Evolutionary conservation across 2,113 vertebrate genomes (phyloP).

Genomic region (Dipodomys spectabilis): DNA sequence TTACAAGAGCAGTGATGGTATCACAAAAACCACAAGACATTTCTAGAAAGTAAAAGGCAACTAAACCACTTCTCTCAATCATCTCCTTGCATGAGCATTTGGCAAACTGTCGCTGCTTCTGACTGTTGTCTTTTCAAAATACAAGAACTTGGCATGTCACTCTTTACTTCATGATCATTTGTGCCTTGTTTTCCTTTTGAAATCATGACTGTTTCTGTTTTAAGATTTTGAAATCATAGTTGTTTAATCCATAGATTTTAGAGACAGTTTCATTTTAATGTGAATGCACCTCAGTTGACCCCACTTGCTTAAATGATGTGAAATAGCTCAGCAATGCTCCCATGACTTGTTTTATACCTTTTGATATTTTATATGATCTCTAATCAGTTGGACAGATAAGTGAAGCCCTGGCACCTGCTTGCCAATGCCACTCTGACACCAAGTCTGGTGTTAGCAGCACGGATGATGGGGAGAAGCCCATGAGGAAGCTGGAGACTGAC

Average conservation of each 20-base stretch:
- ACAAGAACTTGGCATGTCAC: slow-evolving; percentile 46
- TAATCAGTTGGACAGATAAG: slow-evolving; percentile 90
- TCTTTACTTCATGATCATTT: slow-evolving; percentile 10
- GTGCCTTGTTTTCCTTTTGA: slow-evolving; percentile 29
- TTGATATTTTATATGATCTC: slow-evolving; percentile 79
- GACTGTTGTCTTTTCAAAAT: slow-evolving; percentile 22
- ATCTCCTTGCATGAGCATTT: slow-evolving; percentile 55
- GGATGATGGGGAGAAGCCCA: slow-evolving; percentile 84
- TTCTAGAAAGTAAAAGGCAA: slow-evolving; percentile 39
- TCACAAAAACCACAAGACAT: slow-evolving; percentile 8
- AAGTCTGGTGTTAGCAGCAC: slow-evolving; percentile 85
- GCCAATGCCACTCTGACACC: slow-evolving; percentile 81
- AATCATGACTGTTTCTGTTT: slow-evolving; percentile 22
- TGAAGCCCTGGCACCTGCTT: slow-evolving; percentile 81
- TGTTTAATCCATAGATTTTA: slow-evolving; percentile 46
- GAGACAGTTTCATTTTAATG: slow-evolving; percentile 47
- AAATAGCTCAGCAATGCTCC: slow-evolving; percentile 12
- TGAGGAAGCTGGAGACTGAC: neutral
- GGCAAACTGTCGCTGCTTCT: slow-evolving; percentile 58
- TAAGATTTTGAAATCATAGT: neutral
- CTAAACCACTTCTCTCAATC: neutral
- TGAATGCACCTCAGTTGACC: slow-evolving; percentile 12
- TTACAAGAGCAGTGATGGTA: slow-evolving; percentile 25
- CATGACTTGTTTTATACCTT: slow-evolving; percentile 53
- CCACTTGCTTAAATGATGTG: neutral